Conservation (phyloP, 2,888 invertebrate genomes). For the Ophioninae sp. region DNA sequence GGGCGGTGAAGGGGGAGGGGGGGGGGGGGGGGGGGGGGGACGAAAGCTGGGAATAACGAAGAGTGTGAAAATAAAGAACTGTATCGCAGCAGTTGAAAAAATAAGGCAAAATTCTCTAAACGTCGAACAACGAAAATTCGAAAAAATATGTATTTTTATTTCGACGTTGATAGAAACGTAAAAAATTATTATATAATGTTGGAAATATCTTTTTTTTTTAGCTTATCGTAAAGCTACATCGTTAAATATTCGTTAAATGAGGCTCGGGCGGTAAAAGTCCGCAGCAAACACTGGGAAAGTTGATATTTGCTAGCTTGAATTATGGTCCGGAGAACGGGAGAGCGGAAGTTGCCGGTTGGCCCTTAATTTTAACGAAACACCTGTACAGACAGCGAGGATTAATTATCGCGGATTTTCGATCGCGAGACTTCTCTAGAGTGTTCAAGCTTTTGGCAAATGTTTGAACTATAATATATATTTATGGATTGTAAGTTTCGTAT, state of each 20-base stretch:
- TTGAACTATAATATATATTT: too few species aligned
- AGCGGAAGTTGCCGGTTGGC: slow-evolving; percentile 52
- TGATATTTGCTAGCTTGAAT: slow-evolving; percentile 67
- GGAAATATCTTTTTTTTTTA: slow-evolving; percentile 19
- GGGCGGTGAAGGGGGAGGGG: too few species aligned
- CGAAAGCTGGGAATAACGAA: too few species aligned
- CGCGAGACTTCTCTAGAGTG: neutral
- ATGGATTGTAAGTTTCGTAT: too few species aligned
- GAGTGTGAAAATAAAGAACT: too few species aligned
- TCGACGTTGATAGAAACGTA: too few species aligned
- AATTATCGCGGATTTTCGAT: neutral
- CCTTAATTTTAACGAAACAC: slow-evolving; percentile 69
- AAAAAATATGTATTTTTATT: neutral
- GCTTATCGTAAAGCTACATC: neutral
- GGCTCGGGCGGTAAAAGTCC: slow-evolving; percentile 12
- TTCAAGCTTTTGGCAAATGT: slow-evolving; percentile 8
- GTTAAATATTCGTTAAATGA: slow-evolving; percentile 20
- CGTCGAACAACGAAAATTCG: neutral
- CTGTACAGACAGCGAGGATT: neutral
- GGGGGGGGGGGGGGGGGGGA: too few species aligned
- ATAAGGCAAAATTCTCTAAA: too few species aligned
- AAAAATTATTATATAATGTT: slow-evolving; percentile 26
- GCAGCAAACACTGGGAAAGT: slow-evolving; percentile 54
- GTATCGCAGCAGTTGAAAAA: too few species aligned
- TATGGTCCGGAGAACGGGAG: slow-evolving; percentile 55